Evolutionary conservation across 1,140 invertebrate species (phyloP).

Genomic region (Platyscapa corneri): DNA sequence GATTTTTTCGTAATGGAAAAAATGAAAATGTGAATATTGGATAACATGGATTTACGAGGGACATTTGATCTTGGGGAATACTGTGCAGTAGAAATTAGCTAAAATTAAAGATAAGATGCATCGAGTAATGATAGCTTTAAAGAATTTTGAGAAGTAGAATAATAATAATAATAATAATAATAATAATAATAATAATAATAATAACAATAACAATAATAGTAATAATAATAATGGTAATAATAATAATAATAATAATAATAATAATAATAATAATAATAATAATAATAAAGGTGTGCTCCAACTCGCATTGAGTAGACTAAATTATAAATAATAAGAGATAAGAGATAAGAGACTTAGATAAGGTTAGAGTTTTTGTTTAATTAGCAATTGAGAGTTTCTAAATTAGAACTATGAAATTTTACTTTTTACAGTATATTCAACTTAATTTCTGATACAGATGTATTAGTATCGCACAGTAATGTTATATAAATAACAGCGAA

Average conservation of each 20-base stretch:
- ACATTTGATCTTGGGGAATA: conserved; percentile 31
- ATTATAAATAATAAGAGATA: too few species aligned
- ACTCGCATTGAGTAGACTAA: background rate
- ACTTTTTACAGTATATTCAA: conserved; percentile 17
- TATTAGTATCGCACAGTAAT: conserved; percentile 11
- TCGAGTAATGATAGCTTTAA: conserved; percentile 35
- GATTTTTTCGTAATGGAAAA: conserved; percentile 38
- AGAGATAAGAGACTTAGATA: background rate
- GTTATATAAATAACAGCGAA: background rate
- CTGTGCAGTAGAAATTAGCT: conserved; percentile 46
- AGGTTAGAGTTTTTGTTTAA: background rate
- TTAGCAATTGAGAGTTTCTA: background rate
- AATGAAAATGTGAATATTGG: conserved; percentile 13
- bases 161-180: too few species aligned
- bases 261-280: too few species aligned
- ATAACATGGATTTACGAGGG: background rate
- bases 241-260: too few species aligned
- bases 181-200: too few species aligned
- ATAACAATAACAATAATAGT: too few species aligned
- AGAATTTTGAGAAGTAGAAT: conserved; percentile 35
- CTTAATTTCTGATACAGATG: conserved; percentile 8
- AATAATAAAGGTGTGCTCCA: background rate
- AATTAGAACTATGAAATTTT: conserved; percentile 10
- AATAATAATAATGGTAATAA: too few species aligned
- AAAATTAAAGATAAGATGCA: conserved; percentile 39